Percentiles rank a stretch among this genome's conserved stretches.
Evolutionary conservation across 2,888 invertebrate species (phyloP).

Genomic region (Temnothorax unifasciatus): DNA sequence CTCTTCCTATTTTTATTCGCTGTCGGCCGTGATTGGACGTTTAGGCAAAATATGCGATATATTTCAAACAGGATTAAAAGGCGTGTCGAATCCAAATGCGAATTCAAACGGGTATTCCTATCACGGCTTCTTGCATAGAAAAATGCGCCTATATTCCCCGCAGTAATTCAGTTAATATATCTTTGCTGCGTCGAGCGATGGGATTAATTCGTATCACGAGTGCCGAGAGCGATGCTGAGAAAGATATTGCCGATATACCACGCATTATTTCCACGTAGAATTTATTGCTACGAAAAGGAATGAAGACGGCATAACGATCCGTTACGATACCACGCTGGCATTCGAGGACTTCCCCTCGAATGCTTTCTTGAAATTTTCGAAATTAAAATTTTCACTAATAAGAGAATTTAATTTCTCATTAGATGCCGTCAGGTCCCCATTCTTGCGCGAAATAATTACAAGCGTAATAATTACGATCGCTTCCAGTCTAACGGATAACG

Average conservation of each 20-base stretch:
- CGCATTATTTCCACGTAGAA: constrained; percentile 70
- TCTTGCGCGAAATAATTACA: neutral
- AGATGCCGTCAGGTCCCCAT: neutral
- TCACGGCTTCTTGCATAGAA: neutral
- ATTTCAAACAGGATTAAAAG: neutral
- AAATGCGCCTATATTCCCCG: neutral
- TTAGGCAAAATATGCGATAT: neutral
- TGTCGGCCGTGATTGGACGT: neutral
- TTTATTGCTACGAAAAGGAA: constrained; percentile 67
- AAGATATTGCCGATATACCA: constrained; percentile 49
- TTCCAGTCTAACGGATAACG: neutral
- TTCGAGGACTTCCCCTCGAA: constrained; percentile 35
- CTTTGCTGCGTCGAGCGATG: constrained; percentile 11
- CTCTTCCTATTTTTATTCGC: neutral
- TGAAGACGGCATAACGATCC: constrained; percentile 43
- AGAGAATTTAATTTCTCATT: constrained; percentile 15
- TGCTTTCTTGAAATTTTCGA: constrained; percentile 37
- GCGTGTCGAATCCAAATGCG: neutral
- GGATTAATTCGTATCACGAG: constrained; percentile 73
- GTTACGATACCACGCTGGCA: constrained; percentile 36
- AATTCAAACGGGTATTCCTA: constrained; percentile 14
- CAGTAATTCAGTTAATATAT: constrained; percentile 42
- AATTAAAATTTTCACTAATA: constrained; percentile 25
- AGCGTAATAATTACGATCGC: neutral
- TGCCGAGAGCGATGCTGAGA: constrained; percentile 3